Evolutionary conservation across 2,797 vertebrate genomes (phyloP), one percentile per base, ranked within the genome.

Genomic region (Enoplosus armatus): DNA sequence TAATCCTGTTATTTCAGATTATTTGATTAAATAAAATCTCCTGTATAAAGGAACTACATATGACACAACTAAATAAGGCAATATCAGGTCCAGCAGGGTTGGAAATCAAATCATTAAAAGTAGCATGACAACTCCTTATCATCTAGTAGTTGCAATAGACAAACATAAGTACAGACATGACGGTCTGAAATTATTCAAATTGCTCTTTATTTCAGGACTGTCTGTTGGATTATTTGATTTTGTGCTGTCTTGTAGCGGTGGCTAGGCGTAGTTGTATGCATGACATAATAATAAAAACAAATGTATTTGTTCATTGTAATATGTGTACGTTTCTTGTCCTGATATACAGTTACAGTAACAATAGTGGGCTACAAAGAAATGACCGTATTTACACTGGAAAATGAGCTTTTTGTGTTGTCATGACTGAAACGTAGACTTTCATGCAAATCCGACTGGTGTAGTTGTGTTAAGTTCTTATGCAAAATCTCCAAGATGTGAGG

Each of bases 331-430:
- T 6, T 51, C 6, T 24, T 29, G 39, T 53, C 4, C 15, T 69
- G 43, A 56, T 8, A 12, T 8, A 37, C 48, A 41, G 5, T 31
- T 43, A 37, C 14, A 75, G 47, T 29, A 26, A 8, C 37, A 64
- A 8, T 4, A 31, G 58, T 10, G n/a, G 53, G 16, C 59, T 18
- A 9, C 18, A 53, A 70, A 72, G 0, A 70, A 27, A 59, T 22
- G 3, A 61, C 61, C 55, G 45, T 74, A 51, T 84, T 68, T 63
- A 72, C 68, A 70, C 37, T 60, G 15, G 11, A 80, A 64, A 79
- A 62, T 45, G 6, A 60, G 35, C 20, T 22, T 45, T 75, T 47
- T 26, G 18, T 59, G 33, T 45, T 61, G 58, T 75, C 9, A 39
- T 53, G 27, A 53, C n/a, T 59, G 12, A 70, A 56, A 66, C n/a